phyloP scores from a whole-genome alignment of 2,113 vertebrate genomes.

The Barnardius zonarius region DNA sequence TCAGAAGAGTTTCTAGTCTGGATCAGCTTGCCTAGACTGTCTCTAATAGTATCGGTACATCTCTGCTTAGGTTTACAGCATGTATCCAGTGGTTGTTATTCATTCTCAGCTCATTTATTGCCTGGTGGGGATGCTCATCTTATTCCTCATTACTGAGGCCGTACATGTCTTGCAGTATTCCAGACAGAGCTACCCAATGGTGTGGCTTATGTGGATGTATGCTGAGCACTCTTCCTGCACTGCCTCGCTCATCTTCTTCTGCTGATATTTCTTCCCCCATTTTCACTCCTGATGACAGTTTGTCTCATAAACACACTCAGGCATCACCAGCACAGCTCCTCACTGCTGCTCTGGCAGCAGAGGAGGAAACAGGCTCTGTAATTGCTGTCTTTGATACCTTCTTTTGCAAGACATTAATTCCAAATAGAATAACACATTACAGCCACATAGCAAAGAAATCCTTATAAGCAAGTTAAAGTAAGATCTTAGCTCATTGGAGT shows the following conservation, averaged over 20 bases:
- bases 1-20: not conserved
- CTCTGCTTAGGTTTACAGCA: not conserved
- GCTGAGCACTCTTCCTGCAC: not conserved
- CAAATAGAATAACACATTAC: not conserved
- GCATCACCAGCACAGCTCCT: not conserved
- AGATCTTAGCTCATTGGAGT: not conserved
- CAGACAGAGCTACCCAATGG: not conserved
- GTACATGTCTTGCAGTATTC: not conserved
- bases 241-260: not conserved
- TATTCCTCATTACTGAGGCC: not conserved
- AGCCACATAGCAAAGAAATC: not conserved
- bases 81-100: not conserved
- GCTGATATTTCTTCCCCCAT: not conserved
- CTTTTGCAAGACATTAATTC: not conserved
- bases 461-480: slow-evolving; percentile 10
- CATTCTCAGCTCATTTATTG: not conserved
- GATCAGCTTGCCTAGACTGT: not conserved
- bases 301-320: not conserved
- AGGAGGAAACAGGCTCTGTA: not conserved
- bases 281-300: not conserved
- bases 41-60: not conserved
- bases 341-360: not conserved
- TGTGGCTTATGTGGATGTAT: accelerated
- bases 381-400: not conserved
- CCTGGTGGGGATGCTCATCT: not conserved